Percentiles rank a stretch among this genome's conserved stretches.
Evolutionary conservation across 2,888 invertebrate species (phyloP).

Genomic region (Hecatera dysodea): DNA sequence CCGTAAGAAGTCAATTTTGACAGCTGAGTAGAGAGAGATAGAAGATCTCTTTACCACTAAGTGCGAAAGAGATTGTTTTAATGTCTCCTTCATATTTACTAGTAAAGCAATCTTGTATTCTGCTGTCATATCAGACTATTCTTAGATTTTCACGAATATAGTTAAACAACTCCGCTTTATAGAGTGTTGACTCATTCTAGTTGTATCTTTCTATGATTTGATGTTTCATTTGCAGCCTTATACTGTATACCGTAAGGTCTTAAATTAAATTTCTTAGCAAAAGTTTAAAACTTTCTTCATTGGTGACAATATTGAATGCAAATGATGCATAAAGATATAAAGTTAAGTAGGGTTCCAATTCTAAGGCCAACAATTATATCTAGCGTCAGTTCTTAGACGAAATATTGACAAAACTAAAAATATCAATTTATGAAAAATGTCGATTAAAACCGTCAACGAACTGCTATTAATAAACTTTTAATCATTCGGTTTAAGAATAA

Average conservation of each 20-base stretch:
- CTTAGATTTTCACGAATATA: too few species aligned
- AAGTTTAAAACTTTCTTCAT: not conserved
- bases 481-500: conserved; percentile 34
- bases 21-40: too few species aligned
- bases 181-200: not conserved
- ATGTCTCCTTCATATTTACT: too few species aligned
- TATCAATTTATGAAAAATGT: conserved; percentile 3
- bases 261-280: not conserved
- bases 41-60: too few species aligned
- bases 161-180: too few species aligned
- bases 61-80: too few species aligned
- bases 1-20: too few species aligned
- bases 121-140: too few species aligned
- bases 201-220: not conserved
- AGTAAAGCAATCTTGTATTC: too few species aligned
- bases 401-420: not conserved
- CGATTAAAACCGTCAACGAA: conserved; percentile 31
- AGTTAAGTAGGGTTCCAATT: conserved; percentile 7
- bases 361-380: conserved; percentile 34
- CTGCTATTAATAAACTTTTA: conserved; percentile 21
- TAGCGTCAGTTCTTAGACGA: conserved; percentile 26
- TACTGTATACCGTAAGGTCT: conserved; percentile 2
- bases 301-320: conserved; percentile 38
- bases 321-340: not conserved
- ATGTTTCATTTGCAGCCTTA: not conserved